A percentile compares a stretch with the other conserved stretches of the same genome.
phyloP scores from a whole-genome alignment of 2,888 invertebrate genomes.

The Lepetodrilus schrolli region DNA sequence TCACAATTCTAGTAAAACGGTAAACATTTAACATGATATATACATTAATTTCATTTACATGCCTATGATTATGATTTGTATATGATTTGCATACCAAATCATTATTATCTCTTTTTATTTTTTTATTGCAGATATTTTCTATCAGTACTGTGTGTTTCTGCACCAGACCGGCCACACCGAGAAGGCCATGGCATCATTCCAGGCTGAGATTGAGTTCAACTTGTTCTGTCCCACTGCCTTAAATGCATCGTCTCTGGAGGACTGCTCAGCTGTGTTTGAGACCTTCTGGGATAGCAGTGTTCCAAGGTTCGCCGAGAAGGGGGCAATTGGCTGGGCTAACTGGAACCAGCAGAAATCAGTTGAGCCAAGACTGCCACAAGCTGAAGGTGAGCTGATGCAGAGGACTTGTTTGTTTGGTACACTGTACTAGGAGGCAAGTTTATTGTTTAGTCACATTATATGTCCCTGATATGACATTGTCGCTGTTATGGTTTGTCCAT shows the following conservation, averaged over 20 bases:
- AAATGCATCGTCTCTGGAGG: slow-evolving; percentile 49
- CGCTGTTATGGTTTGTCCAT: background rate
- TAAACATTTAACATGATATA: no score
- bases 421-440: no score
- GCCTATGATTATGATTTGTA: no score
- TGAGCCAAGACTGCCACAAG: no score
- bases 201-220: slow-evolving; percentile 76
- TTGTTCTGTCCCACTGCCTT: slow-evolving; percentile 68
- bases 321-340: slow-evolving; percentile 72
- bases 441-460: background rate
- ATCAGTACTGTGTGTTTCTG: slow-evolving; percentile 71
- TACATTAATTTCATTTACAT: no score
- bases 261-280: slow-evolving; percentile 70
- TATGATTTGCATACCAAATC: no score
- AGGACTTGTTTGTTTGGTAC: no score
- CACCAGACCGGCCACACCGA: slow-evolving; percentile 75
- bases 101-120: background rate
- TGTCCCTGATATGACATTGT: background rate
- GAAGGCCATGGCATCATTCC: slow-evolving; percentile 74
- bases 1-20: no score
- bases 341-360: slow-evolving; percentile 52
- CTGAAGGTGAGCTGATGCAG: no score
- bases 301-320: slow-evolving; percentile 74
- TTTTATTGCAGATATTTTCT: slow-evolving; percentile 68
- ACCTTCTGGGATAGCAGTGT: slow-evolving; percentile 76